phyloP scores from a whole-genome alignment of 30 jellyfish, hydroid and myxozoan species.

The Hydractinia echinata region DNA sequence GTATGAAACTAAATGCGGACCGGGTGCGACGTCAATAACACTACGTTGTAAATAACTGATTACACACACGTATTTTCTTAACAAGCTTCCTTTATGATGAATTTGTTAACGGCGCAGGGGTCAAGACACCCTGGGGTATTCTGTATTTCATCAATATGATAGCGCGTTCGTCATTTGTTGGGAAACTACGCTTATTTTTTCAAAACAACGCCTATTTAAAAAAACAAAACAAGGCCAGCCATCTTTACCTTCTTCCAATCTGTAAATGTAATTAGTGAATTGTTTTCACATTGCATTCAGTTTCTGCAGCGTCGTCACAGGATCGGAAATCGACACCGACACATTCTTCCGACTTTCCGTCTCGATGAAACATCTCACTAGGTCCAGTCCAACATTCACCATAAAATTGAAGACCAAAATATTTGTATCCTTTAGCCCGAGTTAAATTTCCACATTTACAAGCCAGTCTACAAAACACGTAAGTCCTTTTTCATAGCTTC shows the following conservation, averaged over 20 bases:
- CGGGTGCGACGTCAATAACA: too few relatives aligned
- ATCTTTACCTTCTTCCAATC: slow-evolving; percentile 10
- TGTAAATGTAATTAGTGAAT: slow-evolving; percentile 56
- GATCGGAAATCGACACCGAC: slow-evolving; percentile 66
- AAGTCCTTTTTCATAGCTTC: slow-evolving; percentile 29
- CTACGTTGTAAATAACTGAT: not conserved
- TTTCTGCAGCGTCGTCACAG: slow-evolving; percentile 54
- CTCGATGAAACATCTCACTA: slow-evolving; percentile 24
- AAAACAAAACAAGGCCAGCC: too few relatives aligned
- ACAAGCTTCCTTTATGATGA: too few relatives aligned
- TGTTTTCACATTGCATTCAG: slow-evolving; percentile 76
- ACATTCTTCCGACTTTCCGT: slow-evolving; percentile 58
- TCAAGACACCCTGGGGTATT: too few relatives aligned
- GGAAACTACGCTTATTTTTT: too few relatives aligned
- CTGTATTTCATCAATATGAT: too few relatives aligned
- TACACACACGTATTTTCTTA: too few relatives aligned
- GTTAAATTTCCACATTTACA: slow-evolving; percentile 76
- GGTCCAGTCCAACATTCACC: slow-evolving; percentile 95
- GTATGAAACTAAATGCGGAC: too few relatives aligned
- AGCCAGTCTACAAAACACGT: slow-evolving; percentile 62
- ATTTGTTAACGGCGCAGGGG: too few relatives aligned
- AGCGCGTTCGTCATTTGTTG: too few relatives aligned
- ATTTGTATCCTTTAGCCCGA: slow-evolving; percentile 43
- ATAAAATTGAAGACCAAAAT: slow-evolving; percentile 73
- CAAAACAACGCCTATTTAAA: too few relatives aligned